Evolutionary conservation across 2,888 invertebrate genomes (phyloP).

Genomic region (Caenorhabditis becei): DNA sequence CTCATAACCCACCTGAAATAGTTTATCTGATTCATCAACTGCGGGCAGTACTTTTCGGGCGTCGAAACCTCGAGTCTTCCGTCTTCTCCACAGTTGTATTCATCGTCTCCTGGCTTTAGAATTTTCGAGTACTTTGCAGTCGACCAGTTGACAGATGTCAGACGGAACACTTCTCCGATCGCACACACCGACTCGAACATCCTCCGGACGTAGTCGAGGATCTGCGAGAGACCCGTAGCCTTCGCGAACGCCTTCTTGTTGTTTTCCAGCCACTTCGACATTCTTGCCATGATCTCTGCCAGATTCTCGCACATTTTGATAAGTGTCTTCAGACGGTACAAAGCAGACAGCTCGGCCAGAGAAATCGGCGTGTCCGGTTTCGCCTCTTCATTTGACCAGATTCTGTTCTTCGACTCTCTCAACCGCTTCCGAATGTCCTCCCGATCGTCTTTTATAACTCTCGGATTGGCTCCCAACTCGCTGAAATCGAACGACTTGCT

Average conservation of each 20-base stretch:
- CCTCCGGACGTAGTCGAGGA: conserved; percentile 31
- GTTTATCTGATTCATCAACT: conserved; percentile 42
- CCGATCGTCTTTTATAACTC: conserved; percentile 52
- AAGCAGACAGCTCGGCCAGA: conserved; percentile 50
- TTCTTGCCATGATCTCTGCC: conserved; percentile 42
- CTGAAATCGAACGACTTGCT: conserved; percentile 48
- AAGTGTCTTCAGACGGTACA: conserved; percentile 56
- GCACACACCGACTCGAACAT: conserved; percentile 64
- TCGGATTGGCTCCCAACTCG: conserved; percentile 50
- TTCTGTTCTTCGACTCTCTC: conserved; percentile 17
- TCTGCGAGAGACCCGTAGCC: conserved; percentile 8
- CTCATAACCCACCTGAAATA: conserved; percentile 46
- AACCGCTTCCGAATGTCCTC: conserved; percentile 51
- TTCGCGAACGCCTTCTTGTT: conserved; percentile 41
- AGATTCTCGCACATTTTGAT: conserved; percentile 47
- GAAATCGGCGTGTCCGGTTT: conserved; percentile 28
- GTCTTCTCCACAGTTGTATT: conserved; percentile 32
- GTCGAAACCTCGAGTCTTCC: conserved; percentile 1
- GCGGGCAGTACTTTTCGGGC: conserved; percentile 39
- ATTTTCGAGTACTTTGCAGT: conserved; percentile 27
- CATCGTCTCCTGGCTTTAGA: conserved; percentile 19
- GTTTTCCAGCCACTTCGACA: conserved; percentile 52
- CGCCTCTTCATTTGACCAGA: conserved; percentile 29
- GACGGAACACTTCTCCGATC: conserved; percentile 60
- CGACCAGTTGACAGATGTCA: conserved; percentile 54